These are phyloP conservation scores for Pyrgilauda ruficollis DNA, from an alignment of 2,113 vertebrate species.

Conservation along the genomic window DNA sequence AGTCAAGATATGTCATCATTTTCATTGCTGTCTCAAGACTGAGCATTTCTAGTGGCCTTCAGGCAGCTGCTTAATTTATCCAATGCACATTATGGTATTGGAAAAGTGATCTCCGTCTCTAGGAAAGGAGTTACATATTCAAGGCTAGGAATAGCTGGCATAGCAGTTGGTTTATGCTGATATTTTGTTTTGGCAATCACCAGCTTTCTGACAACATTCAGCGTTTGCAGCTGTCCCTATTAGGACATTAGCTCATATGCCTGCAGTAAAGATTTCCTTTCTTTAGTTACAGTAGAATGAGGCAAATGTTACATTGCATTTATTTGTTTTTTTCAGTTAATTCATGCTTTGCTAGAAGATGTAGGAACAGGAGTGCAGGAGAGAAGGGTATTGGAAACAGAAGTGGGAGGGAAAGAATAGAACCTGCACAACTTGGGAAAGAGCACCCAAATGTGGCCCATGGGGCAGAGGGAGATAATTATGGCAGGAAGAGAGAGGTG, in stretches of 20 bases:
- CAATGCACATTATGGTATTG: neutral
- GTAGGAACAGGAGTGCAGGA: rapidly evolving
- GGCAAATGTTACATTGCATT: neutral
- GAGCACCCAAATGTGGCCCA: neutral
- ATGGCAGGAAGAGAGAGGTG: neutral
- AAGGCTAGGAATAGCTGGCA: neutral
- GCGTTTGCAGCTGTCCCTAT: neutral
- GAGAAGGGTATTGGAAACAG: neutral
- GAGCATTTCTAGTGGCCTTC: neutral
- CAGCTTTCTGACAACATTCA: neutral
- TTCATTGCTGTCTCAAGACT: neutral
- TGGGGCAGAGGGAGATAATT: neutral
- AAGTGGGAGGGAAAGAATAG: neutral
- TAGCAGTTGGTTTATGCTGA: neutral
- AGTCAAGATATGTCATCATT: neutral
- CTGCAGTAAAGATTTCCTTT: neutral
- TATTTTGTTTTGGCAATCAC: neutral
- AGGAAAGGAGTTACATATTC: neutral
- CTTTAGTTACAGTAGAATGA: neutral
- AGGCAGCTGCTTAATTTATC: neutral
- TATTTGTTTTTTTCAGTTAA: neutral
- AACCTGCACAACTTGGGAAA: neutral
- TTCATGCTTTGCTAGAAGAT: neutral
- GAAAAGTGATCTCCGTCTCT: neutral
- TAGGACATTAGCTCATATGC: neutral